Conservation (phyloP, 2,888 invertebrate genomes). For the Thysanoteuthis rhombus region DNA sequence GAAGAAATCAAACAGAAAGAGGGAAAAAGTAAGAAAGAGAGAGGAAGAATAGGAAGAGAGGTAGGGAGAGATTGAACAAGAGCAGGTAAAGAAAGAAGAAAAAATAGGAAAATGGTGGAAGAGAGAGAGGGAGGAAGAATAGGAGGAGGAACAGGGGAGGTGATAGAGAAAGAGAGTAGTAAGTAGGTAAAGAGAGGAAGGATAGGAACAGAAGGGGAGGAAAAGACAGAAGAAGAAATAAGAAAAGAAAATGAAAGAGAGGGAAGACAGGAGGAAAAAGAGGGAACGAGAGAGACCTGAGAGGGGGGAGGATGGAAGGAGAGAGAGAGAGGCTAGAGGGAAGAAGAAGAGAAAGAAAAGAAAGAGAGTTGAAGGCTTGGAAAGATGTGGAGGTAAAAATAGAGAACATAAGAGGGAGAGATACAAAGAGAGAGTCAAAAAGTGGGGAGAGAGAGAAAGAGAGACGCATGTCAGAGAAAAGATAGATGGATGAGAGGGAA, state of each 20-base stretch:
- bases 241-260: background rate
- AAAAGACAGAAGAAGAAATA: background rate
- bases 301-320: background rate
- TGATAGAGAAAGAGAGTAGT: background rate
- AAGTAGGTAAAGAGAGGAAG: background rate
- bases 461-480: background rate
- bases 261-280: too few species aligned
- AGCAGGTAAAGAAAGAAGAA: too few species aligned
- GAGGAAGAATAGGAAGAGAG: background rate
- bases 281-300: background rate
- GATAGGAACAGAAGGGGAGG: background rate
- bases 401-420: background rate
- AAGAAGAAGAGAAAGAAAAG: too few species aligned
- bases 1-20: background rate
- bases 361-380: background rate
- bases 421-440: too few species aligned
- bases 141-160: background rate
- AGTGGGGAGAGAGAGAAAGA: background rate
- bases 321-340: background rate
- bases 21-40: background rate
- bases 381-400: background rate
- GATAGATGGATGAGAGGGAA: background rate
- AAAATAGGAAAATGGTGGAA: background rate
- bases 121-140: background rate
- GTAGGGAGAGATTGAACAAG: accelerated